Evolutionary conservation across 2,888 invertebrate species (phyloP), one percentile per base, ranked within the genome.

Genomic region (Phortica okadai): DNA sequence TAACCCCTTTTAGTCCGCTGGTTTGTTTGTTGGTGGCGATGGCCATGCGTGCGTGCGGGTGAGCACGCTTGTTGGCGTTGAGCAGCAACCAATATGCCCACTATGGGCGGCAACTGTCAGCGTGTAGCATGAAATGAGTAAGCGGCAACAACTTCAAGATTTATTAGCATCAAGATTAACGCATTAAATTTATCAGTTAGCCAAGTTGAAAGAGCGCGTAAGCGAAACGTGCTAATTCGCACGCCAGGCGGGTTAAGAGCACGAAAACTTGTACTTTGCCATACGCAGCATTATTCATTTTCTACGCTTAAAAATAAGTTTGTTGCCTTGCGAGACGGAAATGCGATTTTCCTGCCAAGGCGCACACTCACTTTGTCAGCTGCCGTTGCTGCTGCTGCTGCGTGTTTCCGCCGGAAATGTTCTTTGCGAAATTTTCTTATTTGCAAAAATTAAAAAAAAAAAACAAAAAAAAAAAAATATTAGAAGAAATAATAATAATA

Each of bases 101-200:
- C 33, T 33, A 5, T 33, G 33, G 33, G 2, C 3, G 33, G 50
- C 50, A 6, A 77, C 76, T 77, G 75, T 79, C 75, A 75, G 77
- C 64, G 33, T 42, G 6, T n/a, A 7, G 58, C 66, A 86, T 82
- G 87, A 89, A 88, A 88, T 89, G 87, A 81, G 82, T 81, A 87
- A 89, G 84, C 86, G 85, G 82, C 84, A 89, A 85, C 81, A 89
- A 90, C 90, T 89, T 89, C 84, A 89, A 86, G 90, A 89, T 89
- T 90, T 89, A 89, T 89, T 89, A 90, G 85, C 89, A 89, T 90
- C 90, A 89, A 90, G 90, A 90, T 89, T 89, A 90, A 89, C 87
- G 87, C 87, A 90, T 89, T 90, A 89, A 89, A 89, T 86, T 82
- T 82, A 77, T 86, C 81, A 80, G 81, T 81, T 81, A 82, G 73